phyloP scores from a whole-genome alignment of 23 tunicate species.

The Ciona savignyi region DNA sequence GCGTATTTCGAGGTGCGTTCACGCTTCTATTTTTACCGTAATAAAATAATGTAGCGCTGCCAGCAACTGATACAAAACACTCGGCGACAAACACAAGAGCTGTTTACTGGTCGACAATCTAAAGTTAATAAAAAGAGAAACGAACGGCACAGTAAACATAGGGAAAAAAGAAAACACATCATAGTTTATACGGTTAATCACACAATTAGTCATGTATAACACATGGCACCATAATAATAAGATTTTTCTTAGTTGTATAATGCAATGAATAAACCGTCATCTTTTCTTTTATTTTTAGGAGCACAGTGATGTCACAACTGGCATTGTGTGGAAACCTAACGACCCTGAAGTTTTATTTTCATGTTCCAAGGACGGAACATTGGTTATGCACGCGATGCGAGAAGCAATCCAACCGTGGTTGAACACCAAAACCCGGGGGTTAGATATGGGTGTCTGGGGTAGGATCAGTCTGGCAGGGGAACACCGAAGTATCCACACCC shows the following conservation, averaged over 20 bases:
- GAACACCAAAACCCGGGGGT: constrained; percentile 37
- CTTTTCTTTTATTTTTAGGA: constrained; percentile 17
- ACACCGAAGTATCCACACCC: neutral
- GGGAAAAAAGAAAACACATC: too few species aligned
- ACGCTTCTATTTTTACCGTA: neutral
- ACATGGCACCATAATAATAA: neutral
- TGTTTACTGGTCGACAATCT: too few species aligned
- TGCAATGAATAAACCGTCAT: neutral
- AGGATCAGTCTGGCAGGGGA: constrained; percentile 32
- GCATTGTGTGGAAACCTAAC: constrained; percentile 65
- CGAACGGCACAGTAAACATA: too few species aligned
- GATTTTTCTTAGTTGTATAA: neutral
- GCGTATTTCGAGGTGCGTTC: constrained; percentile 58
- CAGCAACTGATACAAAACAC: neutral
- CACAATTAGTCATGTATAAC: too few species aligned
- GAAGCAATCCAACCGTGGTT: constrained; percentile 58
- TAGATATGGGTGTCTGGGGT: constrained; percentile 45
- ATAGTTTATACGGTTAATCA: too few species aligned
- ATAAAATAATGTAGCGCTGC: neutral
- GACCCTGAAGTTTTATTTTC: constrained; percentile 52
- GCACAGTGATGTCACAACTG: constrained; percentile 38
- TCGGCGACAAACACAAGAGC: too few species aligned
- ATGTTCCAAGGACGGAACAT: constrained; percentile 73
- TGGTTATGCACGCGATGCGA: constrained; percentile 38
- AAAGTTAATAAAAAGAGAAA: too few species aligned